phyloP scores from a whole-genome alignment of 2,888 invertebrate species.

The Morpho achilles region DNA sequence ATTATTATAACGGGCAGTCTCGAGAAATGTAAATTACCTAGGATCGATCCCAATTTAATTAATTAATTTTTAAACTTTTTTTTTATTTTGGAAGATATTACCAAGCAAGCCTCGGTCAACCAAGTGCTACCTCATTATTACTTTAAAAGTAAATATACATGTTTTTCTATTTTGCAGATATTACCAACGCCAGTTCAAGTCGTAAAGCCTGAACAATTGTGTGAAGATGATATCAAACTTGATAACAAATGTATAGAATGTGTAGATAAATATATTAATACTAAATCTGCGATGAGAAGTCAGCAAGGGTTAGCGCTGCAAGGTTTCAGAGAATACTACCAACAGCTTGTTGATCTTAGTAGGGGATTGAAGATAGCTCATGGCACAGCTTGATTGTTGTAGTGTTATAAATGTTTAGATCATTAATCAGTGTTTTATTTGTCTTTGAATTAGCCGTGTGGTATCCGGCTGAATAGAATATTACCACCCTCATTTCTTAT shows the following conservation, averaged over 20 bases:
- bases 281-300: slow-evolving; percentile 82
- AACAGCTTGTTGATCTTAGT: slow-evolving; percentile 78
- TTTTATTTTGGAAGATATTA: no score
- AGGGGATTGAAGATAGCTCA: slow-evolving; percentile 84
- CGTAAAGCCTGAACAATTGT: slow-evolving; percentile 67
- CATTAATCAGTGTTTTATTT: slow-evolving; percentile 26
- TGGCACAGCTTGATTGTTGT: slow-evolving; percentile 59
- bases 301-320: slow-evolving; percentile 86
- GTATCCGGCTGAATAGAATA: no score
- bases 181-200: slow-evolving; percentile 60
- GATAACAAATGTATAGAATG: slow-evolving; percentile 78
- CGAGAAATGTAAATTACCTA: no score
- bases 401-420: slow-evolving; percentile 44
- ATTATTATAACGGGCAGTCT: no score
- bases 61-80: no score
- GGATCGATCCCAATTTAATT: no score
- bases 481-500: no score
- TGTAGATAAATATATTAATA: slow-evolving; percentile 80
- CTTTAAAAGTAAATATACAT: neutral
- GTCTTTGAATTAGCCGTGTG: no score
- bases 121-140: no score
- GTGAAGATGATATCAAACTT: slow-evolving; percentile 72
- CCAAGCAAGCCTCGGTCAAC: no score
- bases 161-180: slow-evolving; percentile 44
- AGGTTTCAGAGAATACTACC: slow-evolving; percentile 83